Base-by-base conservation (phyloP, 2,797 vertebrate genomes). In the Cossypha niveicapilla region DNA sequence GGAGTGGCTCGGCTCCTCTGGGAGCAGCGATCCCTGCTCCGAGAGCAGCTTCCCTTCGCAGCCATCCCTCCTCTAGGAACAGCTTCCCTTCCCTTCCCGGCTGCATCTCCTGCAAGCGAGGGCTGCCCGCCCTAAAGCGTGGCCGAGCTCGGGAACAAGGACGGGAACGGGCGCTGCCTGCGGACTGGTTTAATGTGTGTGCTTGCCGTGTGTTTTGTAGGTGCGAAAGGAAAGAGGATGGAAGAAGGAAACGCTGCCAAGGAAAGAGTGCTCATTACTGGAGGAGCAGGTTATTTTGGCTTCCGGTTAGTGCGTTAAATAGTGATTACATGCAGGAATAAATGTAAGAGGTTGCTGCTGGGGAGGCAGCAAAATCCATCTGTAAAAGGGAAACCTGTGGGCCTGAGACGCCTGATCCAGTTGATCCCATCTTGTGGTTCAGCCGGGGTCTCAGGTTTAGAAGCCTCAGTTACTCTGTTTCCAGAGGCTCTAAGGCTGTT, bases 211-310 rank as follows among this genome's bases (percentile, higher is more conserved):
- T 76, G 39, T 90, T 78, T 66, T 71, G 27, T 7, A 97, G 97
- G 86, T 73, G 41, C 56, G 47, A 13, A 50, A 70, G 44, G 35
- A 45, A 32, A 57, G 71, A 82, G 30, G 18, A 98, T 98, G 98
- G 96, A 93, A 21, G 32, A 53, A 71, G 79, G n/a, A 65, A 80
- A 45, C 1, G 12, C 63, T 65, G 61, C 66, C 13, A 83, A 79
- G 66, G 96, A 97, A 80, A 98, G 81, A 1, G 97, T 97, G 53
- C 97, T 99, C 65, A 97, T 99, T 67, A 99, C 99, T 7, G 99
- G 99, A 71, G 99, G 99, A 94, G 98, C 98, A 66, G 99, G 99
- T 42, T 99, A 99, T 88, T 98, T 99, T 94, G 99, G 99, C 62
- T 98, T 97, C 97, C 98, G 99, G 99, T 99, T 97, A 98, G 98